phyloP scores from a whole-genome alignment of 37 sponge, comb jelly and placozoan genomes.

The Oscarella lobularis region DNA sequence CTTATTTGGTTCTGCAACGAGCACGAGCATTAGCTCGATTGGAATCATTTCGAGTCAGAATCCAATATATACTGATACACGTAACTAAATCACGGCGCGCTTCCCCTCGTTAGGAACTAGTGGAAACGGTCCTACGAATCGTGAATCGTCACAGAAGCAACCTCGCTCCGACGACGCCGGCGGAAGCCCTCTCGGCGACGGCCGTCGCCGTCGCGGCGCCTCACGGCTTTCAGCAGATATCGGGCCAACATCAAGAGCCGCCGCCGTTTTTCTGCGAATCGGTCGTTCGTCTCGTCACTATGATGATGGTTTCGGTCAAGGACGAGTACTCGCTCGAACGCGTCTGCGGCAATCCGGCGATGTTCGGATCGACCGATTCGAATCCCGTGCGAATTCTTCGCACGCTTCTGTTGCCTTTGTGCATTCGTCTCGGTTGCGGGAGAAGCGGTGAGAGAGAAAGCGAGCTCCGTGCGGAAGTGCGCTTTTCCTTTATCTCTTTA shows the following conservation, averaged over 20 bases:
- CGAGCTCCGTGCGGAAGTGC: too few relatives aligned
- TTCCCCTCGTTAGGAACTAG: too few relatives aligned
- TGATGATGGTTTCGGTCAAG: background rate
- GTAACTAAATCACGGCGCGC: too few relatives aligned
- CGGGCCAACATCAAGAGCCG: background rate
- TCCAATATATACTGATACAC: too few relatives aligned
- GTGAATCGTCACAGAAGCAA: background rate
- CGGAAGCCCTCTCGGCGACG: background rate
- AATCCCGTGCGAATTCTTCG: background rate
- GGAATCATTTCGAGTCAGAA: too few relatives aligned
- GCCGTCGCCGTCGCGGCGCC: too few relatives aligned
- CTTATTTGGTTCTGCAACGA: background rate
- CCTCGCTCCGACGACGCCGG: background rate
- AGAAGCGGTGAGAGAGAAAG: background rate
- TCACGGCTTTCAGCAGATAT: background rate
- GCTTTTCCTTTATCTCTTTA: background rate
- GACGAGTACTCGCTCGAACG: background rate
- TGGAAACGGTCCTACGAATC: background rate
- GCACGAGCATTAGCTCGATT: background rate
- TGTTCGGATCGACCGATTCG: background rate
- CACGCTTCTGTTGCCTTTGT: slow-evolving; percentile 5
- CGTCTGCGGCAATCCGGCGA: background rate
- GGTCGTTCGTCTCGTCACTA: background rate
- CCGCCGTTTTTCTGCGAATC: background rate
- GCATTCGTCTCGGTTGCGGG: slow-evolving; percentile 6